Evolutionary conservation across 2,888 invertebrate genomes (phyloP).

Genomic region (Perizoma affinitatum): DNA sequence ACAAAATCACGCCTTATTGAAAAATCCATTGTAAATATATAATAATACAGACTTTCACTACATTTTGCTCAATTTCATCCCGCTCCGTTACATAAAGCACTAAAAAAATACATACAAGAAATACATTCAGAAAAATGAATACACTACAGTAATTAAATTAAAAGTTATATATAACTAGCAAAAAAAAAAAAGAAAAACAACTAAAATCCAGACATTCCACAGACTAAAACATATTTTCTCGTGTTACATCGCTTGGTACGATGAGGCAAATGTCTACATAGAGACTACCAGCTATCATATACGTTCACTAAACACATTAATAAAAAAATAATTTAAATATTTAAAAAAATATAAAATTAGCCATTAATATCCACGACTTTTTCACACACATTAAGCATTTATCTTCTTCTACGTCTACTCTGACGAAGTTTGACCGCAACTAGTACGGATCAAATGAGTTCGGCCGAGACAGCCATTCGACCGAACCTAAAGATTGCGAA

Average conservation of each 20-base stretch:
- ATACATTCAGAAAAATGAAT: not conserved
- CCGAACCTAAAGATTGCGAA: too few species aligned
- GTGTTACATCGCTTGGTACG: not conserved
- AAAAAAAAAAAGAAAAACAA: not conserved
- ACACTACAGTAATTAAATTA: not conserved
- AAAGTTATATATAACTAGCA: not conserved
- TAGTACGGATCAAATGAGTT: too few species aligned
- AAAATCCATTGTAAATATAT: too few species aligned
- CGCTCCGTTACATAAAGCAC: not conserved
- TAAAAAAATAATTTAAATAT: conserved; percentile 61
- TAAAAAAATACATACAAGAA: not conserved
- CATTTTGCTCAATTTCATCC: not conserved
- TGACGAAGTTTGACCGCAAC: too few species aligned
- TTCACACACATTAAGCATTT: too few species aligned
- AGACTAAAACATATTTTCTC: not conserved
- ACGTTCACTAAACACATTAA: conserved; percentile 33
- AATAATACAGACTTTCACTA: too few species aligned
- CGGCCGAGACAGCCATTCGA: too few species aligned
- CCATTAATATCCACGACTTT: too few species aligned
- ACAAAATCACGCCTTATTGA: too few species aligned
- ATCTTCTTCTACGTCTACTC: too few species aligned
- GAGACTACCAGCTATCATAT: conserved; percentile 5
- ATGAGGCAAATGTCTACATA: not conserved
- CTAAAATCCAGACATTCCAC: conserved; percentile 1
- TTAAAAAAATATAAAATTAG: conserved; percentile 17